These are phyloP conservation scores for Stramonita haemastoma DNA, from an alignment of 2,888 invertebrate genomes.

Conservation along the genomic window DNA sequence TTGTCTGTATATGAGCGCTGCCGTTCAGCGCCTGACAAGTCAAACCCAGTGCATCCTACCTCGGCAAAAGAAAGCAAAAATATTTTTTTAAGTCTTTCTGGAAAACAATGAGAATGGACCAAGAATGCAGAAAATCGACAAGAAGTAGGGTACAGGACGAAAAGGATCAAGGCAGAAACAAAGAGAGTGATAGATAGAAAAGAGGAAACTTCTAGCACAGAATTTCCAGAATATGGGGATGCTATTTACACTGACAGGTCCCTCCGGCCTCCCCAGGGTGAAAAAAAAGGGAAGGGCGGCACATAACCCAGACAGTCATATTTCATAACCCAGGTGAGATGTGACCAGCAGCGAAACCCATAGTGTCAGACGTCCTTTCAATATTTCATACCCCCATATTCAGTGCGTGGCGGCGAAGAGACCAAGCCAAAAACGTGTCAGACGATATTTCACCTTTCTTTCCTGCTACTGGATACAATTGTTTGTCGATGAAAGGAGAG, in stretches of 20 bases:
- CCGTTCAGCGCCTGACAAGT: too few species aligned
- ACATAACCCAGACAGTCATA: not conserved
- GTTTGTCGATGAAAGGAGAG: too few species aligned
- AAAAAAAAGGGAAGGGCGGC: not conserved
- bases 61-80: too few species aligned
- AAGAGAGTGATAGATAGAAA: not conserved
- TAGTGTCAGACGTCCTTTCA: not conserved
- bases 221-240: too few species aligned
- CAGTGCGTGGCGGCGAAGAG: not conserved
- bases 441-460: too few species aligned
- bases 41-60: too few species aligned
- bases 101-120: not conserved
- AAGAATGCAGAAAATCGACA: not conserved
- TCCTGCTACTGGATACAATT: too few species aligned
- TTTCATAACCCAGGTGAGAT: not conserved
- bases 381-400: too few species aligned
- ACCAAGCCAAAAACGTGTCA: not conserved
- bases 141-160: not conserved
- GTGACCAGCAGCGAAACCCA: not conserved
- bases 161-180: not conserved
- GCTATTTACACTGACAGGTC: too few species aligned
- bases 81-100: too few species aligned
- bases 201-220: not conserved
- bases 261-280: not conserved
- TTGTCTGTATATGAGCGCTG: too few species aligned